A percentile compares a stretch with the other conserved stretches of the same genome.
Conservation (phyloP, 1,140 invertebrate species). For the Ceratoteleas bidentatus region DNA sequence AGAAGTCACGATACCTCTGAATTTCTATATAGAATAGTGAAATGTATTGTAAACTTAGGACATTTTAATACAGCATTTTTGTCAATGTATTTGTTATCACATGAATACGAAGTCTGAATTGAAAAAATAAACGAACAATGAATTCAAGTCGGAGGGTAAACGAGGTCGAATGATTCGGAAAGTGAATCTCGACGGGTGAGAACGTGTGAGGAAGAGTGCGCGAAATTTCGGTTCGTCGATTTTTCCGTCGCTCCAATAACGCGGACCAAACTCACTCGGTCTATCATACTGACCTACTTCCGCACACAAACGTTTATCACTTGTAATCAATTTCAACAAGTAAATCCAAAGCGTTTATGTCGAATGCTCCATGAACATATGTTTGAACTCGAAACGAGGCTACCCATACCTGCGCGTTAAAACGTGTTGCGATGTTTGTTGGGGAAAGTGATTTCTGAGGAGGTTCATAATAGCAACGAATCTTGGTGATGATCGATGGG, state of each 20-base stretch:
- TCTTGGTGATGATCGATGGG: no score
- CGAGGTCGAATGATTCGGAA: background rate
- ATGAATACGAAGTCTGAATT: no score
- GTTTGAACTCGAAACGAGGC: conserved; percentile 9
- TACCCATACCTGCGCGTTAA: background rate
- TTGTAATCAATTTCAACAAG: conserved; percentile 49
- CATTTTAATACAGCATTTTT: no score
- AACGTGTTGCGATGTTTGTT: background rate
- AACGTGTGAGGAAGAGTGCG: background rate
- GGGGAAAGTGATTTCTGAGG: no score
- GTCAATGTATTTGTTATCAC: no score
- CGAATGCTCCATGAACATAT: background rate
- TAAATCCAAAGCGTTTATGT: conserved; percentile 19
- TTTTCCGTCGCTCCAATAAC: conserved; percentile 27
- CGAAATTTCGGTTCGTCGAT: conserved; percentile 15
- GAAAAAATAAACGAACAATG: no score
- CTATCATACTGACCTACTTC: conserved; percentile 38
- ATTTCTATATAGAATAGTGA: no score
- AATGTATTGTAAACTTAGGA: no score
- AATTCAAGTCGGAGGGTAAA: no score
- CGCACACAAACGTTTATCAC: conserved; percentile 35
- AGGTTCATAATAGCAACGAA: no score
- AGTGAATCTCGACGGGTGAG: background rate
- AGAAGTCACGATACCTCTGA: no score
- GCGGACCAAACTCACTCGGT: conserved; percentile 25